Evolutionary conservation across 2,888 invertebrate genomes (phyloP).

Genomic region (Pilophorus perplexus): DNA sequence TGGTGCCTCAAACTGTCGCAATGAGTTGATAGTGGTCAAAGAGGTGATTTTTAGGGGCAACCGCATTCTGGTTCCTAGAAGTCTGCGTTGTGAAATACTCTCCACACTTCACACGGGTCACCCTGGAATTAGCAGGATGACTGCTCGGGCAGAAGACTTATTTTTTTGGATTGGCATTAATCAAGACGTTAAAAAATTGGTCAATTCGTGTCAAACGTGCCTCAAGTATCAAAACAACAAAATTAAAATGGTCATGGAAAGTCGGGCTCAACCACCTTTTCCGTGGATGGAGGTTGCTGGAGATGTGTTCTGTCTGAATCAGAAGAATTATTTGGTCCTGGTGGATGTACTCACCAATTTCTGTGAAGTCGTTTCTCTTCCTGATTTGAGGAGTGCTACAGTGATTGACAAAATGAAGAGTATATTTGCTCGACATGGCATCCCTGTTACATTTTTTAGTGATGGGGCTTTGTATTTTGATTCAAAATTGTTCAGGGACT

Average conservation of each 20-base stretch:
- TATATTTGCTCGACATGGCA: constrained; percentile 36
- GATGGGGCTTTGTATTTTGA: too few species aligned
- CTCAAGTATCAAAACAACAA: constrained; percentile 2
- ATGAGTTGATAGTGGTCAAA: too few species aligned
- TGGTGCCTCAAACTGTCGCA: too few species aligned
- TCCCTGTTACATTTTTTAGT: constrained; percentile 13
- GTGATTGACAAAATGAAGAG: constrained; percentile 42
- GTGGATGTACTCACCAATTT: constrained; percentile 13
- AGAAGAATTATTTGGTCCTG: constrained; percentile 3
- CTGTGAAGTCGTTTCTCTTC: background rate
- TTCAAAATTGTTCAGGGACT: too few species aligned
- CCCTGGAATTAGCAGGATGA: too few species aligned
- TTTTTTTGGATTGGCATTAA: constrained; percentile 11
- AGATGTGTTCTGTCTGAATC: background rate
- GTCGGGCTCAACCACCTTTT: background rate
- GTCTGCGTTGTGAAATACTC: too few species aligned
- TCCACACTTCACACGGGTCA: too few species aligned
- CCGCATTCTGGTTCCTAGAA: too few species aligned
- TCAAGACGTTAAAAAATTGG: too few species aligned
- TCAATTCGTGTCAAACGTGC: constrained; percentile 9
- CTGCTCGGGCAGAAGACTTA: too few species aligned
- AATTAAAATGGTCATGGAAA: constrained; percentile 1
- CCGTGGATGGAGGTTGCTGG: constrained; percentile 22
- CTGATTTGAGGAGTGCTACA: background rate
- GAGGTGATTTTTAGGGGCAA: too few species aligned